Conservation (phyloP, 2,888 invertebrate species). For the Serrognathus titanus region DNA sequence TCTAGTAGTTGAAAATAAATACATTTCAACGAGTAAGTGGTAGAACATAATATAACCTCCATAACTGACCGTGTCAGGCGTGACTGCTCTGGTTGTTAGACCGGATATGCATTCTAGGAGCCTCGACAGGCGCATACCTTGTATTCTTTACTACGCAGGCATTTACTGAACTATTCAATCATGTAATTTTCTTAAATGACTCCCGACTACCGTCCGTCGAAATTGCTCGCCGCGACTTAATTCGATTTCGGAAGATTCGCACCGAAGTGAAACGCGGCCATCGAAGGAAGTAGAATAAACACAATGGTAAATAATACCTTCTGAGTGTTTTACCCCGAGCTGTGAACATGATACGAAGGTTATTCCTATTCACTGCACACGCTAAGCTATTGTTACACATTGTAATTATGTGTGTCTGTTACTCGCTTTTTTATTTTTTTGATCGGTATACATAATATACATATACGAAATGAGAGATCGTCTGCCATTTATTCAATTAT, state of each 20-base stretch:
- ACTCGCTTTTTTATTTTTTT: conserved; percentile 1
- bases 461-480: too few species aligned
- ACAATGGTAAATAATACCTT: conserved; percentile 28
- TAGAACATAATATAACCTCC: conserved; percentile 39
- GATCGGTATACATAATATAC: neutral
- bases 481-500: too few species aligned
- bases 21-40: conserved; percentile 20
- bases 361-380: conserved; percentile 33
- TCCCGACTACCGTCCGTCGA: too few species aligned
- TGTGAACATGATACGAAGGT: conserved; percentile 31
- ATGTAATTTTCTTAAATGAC: too few species aligned
- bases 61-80: conserved; percentile 45
- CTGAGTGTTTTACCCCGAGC: conserved; percentile 26
- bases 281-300: conserved; percentile 6
- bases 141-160: neutral
- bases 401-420: conserved; percentile 21
- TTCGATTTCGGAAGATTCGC: too few species aligned
- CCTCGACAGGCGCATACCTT: conserved; percentile 11
- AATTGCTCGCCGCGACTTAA: too few species aligned
- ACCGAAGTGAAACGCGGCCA: neutral
- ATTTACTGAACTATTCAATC: neutral
- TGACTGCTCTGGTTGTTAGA: conserved; percentile 43
- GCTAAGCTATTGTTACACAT: conserved; percentile 25
- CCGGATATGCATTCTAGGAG: conserved; percentile 36
- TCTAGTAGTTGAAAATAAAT: neutral